Evolutionary conservation across 2,888 invertebrate genomes (phyloP), one percentile per base, ranked within the genome.

Genomic region (Trachelus stipa): DNA sequence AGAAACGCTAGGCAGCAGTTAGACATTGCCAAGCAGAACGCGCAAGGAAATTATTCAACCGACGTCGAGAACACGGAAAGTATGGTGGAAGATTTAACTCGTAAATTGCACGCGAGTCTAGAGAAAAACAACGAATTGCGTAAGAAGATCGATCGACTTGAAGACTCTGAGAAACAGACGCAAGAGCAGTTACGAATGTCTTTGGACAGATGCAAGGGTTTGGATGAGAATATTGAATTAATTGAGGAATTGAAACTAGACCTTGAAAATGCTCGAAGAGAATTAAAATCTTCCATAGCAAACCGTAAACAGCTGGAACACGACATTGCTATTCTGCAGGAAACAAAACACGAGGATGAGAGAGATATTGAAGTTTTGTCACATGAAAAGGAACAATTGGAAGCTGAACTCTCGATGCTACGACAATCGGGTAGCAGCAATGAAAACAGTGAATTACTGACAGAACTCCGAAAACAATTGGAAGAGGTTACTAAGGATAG

Each of bases 1-100:
- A 92, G 92, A 88, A 93, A 93, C 85, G 92, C 93, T 81, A 93
- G 93, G 87, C 92, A 92, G 6, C 88, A 93, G 74, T 86, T 93
- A 71, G 92, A 91, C 11, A 92, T 92, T 83, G 91, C 93, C 86
- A 87, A 93, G 1, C 91, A 92, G 83, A 92, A 93, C 74, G 87
- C 93, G 34, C 92, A 92, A 83, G 88, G 91, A 69, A 56, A 23
- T 56, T 87, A 89, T 9, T 86, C 92, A 34, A 83, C 81, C 76
- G 81, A 83, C n/a, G 81, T 83, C 11, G 81, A 81, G 71, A 83
- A 84, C 68, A 77, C 79, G n/a, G 77, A 83, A 80, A 81, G 85
- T 90, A 81, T 82, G 84, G 75, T 83, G 69, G 82, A 83, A 73
- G 84, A 85, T 56, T 71, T 87, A 6, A 85, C 84, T 74, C 83